Conservation (phyloP, 2,113 vertebrate species). For the Poeciliopsis turrubarensis region DNA sequence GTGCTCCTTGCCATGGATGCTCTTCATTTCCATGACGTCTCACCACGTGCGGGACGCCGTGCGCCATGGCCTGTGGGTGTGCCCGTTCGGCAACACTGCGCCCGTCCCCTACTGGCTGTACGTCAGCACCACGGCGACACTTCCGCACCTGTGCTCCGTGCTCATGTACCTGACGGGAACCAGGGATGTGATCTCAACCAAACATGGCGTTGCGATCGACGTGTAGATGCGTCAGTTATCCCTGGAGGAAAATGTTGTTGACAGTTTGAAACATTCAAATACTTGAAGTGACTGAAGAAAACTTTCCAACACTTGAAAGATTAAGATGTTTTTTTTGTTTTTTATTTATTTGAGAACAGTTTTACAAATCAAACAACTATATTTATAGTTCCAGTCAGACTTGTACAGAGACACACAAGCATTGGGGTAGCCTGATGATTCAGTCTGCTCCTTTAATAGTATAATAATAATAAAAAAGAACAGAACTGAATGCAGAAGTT, state of each 20-base stretch:
- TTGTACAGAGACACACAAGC: background rate
- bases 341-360: background rate
- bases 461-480: background rate
- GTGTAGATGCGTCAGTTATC: slow-evolving; percentile 75
- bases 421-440: background rate
- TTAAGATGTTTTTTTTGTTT: background rate
- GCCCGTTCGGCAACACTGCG: slow-evolving; percentile 91
- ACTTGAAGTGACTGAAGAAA: slow-evolving; percentile 23
- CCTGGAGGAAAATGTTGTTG: background rate
- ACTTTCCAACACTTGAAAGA: slow-evolving; percentile 2
- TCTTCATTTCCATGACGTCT: slow-evolving; percentile 92
- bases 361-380: background rate
- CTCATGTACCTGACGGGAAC: slow-evolving; percentile 94
- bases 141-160: slow-evolving; percentile 92
- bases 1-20: slow-evolving; percentile 97
- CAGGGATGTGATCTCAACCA: slow-evolving; percentile 90
- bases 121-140: slow-evolving; percentile 88
- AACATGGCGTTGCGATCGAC: slow-evolving; percentile 90
- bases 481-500: background rate
- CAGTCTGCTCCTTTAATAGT: background rate
- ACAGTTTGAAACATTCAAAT: slow-evolving; percentile 4
- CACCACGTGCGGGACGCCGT: slow-evolving; percentile 93
- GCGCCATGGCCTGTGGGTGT: slow-evolving; percentile 94
- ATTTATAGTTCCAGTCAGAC: background rate
- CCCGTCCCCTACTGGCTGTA: slow-evolving; percentile 95